These are phyloP conservation scores for Corythaeola cristata DNA, from an alignment of 2,113 vertebrate species.

Conservation along the genomic window DNA sequence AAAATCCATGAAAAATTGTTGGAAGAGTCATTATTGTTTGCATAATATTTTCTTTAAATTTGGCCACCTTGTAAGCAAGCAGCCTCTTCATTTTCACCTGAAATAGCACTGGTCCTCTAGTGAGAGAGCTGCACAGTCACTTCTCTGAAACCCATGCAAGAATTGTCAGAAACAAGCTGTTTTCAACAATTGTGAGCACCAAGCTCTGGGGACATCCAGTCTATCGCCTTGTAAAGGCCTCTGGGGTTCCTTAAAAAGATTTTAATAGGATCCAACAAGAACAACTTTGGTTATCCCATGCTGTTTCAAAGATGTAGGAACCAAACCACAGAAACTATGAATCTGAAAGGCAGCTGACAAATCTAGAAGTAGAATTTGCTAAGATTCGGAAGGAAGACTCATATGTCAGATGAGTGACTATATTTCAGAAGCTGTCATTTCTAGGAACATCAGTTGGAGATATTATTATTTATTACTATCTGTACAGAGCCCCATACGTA, in stretches of 20 bases:
- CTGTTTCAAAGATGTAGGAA: not conserved
- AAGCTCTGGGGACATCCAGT: not conserved
- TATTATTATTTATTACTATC: not conserved
- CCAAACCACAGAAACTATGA: not conserved
- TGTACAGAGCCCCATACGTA: not conserved
- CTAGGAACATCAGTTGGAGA: not conserved
- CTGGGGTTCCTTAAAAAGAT: not conserved
- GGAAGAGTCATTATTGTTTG: not conserved
- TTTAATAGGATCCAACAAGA: not conserved
- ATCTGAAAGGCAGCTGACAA: conserved; percentile 40
- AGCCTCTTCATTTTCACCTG: not conserved
- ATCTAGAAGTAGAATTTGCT: not conserved
- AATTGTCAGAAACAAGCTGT: not conserved
- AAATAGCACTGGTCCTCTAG: not conserved
- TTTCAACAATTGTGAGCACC: not conserved
- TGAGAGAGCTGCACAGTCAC: not conserved
- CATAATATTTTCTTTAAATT: not conserved
- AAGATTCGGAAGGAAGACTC: conserved; percentile 5
- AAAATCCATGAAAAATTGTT: not conserved
- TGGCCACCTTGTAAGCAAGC: not conserved
- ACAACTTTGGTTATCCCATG: not conserved
- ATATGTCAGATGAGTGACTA: not conserved
- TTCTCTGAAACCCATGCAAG: not conserved
- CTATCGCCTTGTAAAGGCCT: not conserved
- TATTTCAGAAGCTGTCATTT: conserved; percentile 45